These are phyloP conservation scores for Nymphalis urticae DNA, from an alignment of 2,888 invertebrate species.

Conservation along the genomic window DNA sequence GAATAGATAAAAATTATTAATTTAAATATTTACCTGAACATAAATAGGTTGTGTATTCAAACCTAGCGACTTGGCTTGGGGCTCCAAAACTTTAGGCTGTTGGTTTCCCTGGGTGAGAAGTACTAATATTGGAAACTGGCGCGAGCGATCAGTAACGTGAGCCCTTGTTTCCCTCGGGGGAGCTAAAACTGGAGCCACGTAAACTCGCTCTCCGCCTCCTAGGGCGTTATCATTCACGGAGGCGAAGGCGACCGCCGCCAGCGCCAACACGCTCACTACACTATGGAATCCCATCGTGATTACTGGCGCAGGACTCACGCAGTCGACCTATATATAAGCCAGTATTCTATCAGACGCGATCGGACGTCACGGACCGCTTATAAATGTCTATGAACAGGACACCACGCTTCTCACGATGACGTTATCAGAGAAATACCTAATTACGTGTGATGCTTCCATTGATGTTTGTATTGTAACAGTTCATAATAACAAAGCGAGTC, in stretches of 20 bases:
- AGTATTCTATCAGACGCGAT: conserved; percentile 57
- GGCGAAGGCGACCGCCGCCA: conserved; percentile 54
- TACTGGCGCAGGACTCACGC: conserved; percentile 67
- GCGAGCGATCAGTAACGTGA: conserved; percentile 61
- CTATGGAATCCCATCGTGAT: conserved; percentile 68
- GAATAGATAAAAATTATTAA: too few relatives aligned
- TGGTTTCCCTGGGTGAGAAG: conserved; percentile 59
- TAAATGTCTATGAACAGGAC: conserved; percentile 46
- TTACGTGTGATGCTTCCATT: conserved; percentile 15
- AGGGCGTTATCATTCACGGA: conserved; percentile 64
- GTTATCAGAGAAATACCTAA: conserved; percentile 42
- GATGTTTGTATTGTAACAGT: conserved; percentile 26
- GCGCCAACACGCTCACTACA: conserved; percentile 60
- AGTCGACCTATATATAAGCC: conserved; percentile 73
- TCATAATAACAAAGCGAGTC: conserved; percentile 12
- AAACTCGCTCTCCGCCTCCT: conserved; percentile 62
- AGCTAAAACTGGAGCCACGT: conserved; percentile 70
- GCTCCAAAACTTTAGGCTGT: conserved; percentile 50
- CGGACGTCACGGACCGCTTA: conserved; percentile 54
- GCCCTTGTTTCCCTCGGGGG: conserved; percentile 66
- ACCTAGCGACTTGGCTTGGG: conserved; percentile 63
- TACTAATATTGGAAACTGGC: conserved; percentile 72
- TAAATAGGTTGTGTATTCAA: conserved; percentile 63
- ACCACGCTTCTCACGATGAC: conserved; percentile 63
- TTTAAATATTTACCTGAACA: conserved; percentile 59